phyloP scores from a whole-genome alignment of 2,113 vertebrate genomes.

The Halcyon senegalensis region DNA sequence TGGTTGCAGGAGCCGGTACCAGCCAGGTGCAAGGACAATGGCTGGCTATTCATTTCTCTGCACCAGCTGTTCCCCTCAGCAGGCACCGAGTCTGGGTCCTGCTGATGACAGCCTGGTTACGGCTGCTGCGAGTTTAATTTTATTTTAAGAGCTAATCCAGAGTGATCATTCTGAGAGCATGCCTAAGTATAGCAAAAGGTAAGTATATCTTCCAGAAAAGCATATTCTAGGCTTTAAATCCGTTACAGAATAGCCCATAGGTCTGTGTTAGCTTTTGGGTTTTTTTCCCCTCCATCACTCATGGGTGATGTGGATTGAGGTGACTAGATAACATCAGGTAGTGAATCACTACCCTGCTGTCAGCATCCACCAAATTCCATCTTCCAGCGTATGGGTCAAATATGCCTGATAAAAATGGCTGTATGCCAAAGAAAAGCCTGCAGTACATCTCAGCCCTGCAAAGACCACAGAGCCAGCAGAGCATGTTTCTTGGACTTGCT shows the following conservation, averaged over 20 bases:
- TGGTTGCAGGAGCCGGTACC: not conserved
- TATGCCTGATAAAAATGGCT: not conserved
- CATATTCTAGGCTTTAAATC: not conserved
- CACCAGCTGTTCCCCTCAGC: constrained; percentile 54
- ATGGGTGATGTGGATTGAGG: not conserved
- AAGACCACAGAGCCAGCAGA: not conserved
- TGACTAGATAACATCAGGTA: not conserved
- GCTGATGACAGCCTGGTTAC: not conserved
- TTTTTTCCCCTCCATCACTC: not conserved
- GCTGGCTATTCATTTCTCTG: constrained; percentile 6
- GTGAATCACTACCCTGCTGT: not conserved
- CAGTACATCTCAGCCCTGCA: not conserved
- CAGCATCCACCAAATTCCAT: fast-evolving
- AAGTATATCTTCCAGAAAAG: not conserved
- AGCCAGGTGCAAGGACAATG: constrained; percentile 59
- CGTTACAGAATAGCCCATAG: not conserved
- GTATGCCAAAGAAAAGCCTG: not conserved
- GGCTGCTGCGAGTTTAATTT: not conserved
- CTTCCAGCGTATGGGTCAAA: not conserved
- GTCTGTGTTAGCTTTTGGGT: not conserved
- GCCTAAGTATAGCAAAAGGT: not conserved
- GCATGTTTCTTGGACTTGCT: not conserved
- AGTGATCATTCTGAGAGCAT: not conserved
- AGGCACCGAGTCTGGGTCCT: not conserved
- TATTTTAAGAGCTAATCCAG: constrained; percentile 9